Conservation (phyloP, 2,113 vertebrate species). For the Sula dactylatra region DNA sequence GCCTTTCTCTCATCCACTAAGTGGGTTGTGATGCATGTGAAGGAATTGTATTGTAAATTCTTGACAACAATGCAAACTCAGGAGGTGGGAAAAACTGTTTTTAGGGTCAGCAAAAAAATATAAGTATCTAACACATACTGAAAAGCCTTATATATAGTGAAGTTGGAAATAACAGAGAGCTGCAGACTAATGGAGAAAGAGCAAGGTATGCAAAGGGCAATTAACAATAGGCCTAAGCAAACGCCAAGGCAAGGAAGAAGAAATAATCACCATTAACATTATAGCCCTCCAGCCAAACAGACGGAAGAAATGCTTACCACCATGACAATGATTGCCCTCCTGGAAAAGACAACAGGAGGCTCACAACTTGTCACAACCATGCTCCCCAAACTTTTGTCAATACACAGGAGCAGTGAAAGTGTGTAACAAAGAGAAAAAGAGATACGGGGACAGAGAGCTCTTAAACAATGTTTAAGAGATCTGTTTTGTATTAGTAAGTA, state of each 20-base stretch:
- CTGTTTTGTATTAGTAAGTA: not conserved
- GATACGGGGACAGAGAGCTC: not conserved
- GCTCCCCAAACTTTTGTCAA: not conserved
- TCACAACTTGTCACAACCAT: not conserved
- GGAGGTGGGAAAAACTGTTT: not conserved
- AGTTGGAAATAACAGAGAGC: not conserved
- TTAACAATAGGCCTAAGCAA: not conserved
- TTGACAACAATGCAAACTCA: not conserved
- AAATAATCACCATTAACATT: not conserved
- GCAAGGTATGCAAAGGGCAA: rapidly evolving
- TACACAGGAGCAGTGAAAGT: not conserved
- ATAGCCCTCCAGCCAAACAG: not conserved
- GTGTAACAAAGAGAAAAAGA: not conserved
- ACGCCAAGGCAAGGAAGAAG: not conserved
- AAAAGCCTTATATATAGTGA: not conserved
- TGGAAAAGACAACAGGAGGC: not conserved
- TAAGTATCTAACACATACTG: not conserved
- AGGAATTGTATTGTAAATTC: not conserved
- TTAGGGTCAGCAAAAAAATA: not conserved
- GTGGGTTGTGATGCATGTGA: not conserved
- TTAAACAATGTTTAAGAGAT: not conserved
- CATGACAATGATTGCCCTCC: not conserved
- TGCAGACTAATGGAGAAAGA: not conserved
- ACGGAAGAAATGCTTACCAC: not conserved
- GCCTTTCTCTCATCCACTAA: not conserved